Evolutionary conservation across 2,888 invertebrate species (phyloP), one percentile per base, ranked within the genome.

Genomic region (Cosmia trapezina): DNA sequence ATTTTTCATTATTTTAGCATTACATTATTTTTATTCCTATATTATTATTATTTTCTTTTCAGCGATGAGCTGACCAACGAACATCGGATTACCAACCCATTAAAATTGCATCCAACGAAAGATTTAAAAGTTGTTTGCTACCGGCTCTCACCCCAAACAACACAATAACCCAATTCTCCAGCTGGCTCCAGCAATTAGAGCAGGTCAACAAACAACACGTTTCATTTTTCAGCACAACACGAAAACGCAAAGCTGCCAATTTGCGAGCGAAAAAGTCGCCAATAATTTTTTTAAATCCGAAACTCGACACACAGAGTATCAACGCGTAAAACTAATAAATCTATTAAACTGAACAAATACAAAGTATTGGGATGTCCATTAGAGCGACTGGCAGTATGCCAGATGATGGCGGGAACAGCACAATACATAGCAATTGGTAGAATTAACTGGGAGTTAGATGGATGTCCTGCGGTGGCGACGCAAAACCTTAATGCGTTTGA

Each of bases 401-500:
- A 87, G 81, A 74, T 80, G 74, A 78, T 78, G 71, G 66, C 64
- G 76, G 62, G 63, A 71, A 61, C 70, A 54, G 75, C 37, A 76
- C 74, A 73, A 70, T 78, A 81, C 84, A 83, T 72, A 83, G 78
- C 83, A 84, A 86, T 86, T 79, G 85, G 70, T 83, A 59, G 81
- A 85, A 85, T 86, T 85, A 85, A 84, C 77, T 72, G 66, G 65
- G 70, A 75, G 83, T 83, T 83, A 84, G 86, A 86, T 86, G 66
- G 65, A 86, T 85, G 81, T 73, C 45, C 70, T 77, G 86, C 68
- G 76, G 85, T 78, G 59, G 57, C 56, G 41, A 67, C 61, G 54
- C 67, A 43, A 67, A 77, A 61, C 69, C 61, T 72, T 76, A 76
- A 72, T 77, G 62, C 68, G 68, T 67, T 68, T 70, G 65, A 73